Conservation (phyloP, 2,888 invertebrate species). For the Ennomos fuscantarius region DNA sequence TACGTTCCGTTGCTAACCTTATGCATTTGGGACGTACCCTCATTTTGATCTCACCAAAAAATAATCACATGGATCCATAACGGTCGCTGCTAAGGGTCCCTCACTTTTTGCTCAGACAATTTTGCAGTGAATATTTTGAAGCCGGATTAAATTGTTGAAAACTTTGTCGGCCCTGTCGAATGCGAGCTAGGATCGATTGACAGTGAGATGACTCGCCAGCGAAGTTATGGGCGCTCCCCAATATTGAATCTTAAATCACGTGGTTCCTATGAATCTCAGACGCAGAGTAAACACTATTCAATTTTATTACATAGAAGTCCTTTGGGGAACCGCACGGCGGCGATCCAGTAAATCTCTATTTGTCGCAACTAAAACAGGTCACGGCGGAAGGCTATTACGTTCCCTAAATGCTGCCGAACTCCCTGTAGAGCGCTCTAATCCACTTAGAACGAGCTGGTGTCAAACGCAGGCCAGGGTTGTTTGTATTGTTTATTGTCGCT, state of each 20-base stretch:
- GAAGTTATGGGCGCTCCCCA: constrained; percentile 51
- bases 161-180: constrained; percentile 68
- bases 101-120: constrained; percentile 51
- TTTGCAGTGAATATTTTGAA: constrained; percentile 69
- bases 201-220: constrained; percentile 50
- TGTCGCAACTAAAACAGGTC: constrained; percentile 85
- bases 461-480: constrained; percentile 83
- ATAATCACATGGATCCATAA: constrained; percentile 32
- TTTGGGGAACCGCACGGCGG: constrained; percentile 72
- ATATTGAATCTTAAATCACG: constrained; percentile 51
- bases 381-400: constrained; percentile 83
- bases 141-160: constrained; percentile 73
- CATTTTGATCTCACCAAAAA: constrained; percentile 27
- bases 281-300: constrained; percentile 76
- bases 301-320: constrained; percentile 75
- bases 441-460: constrained; percentile 83
- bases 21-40: constrained; percentile 20
- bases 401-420: constrained; percentile 84
- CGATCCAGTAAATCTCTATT: constrained; percentile 84
- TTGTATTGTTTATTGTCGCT: constrained; percentile 85
- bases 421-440: constrained; percentile 82
- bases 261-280: constrained; percentile 59
- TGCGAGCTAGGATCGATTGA: constrained; percentile 61
- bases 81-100: constrained; percentile 25
- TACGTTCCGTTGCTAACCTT: constrained; percentile 36